Base-by-base conservation (phyloP, 1,140 invertebrate species). In the Drosophila pseudoananassae region DNA sequence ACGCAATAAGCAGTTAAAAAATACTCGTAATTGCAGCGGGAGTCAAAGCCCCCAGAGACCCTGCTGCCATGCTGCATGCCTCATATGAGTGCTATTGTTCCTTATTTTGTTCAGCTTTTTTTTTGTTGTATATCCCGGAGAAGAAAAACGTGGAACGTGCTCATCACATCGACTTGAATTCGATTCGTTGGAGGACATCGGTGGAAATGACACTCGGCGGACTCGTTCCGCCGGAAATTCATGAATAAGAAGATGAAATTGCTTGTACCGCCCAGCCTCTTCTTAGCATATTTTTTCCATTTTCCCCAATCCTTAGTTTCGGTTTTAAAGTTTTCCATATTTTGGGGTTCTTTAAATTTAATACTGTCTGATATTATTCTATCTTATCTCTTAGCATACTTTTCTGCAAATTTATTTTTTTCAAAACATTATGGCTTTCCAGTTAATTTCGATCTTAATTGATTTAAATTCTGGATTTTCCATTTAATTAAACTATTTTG, bases 1-100 rank as follows among this genome's bases (percentile, higher is more conserved):
- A 88, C 83, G 83, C 83, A 87, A 87, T 87, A 88, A 87, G 83
- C 83, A 87, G 83, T 87, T 87, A 87, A 87, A 87, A 87, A 87
- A 88, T 87, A 83, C 83, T 83, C 83, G 83, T 87, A 87, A 87
- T 87, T 87, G 83, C 83, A 87, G 69, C 78, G 78, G 75, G 74
- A 66, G 70, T 75, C 72, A 63, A 68, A 71, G 45, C 66, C 76
- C 80, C 71, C 52, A 38, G 65, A 66, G 84, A 71, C 58, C 25
- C 40, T 43, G 27, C 59, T 61, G 59, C 56, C 74, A 71, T 87
- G 68, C 57, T 71, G 76, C 83, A 81, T 80, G 82, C 68, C 65
- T 72, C 83, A 82, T 78, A 88, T 82, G 83, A 85, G 82, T 65
- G 81, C 60, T 68, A 60, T 80, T 85, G 81, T 68, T 81, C 49